Conservation (phyloP, 2,797 vertebrate species). For the Platyrinchus mystaceus region DNA sequence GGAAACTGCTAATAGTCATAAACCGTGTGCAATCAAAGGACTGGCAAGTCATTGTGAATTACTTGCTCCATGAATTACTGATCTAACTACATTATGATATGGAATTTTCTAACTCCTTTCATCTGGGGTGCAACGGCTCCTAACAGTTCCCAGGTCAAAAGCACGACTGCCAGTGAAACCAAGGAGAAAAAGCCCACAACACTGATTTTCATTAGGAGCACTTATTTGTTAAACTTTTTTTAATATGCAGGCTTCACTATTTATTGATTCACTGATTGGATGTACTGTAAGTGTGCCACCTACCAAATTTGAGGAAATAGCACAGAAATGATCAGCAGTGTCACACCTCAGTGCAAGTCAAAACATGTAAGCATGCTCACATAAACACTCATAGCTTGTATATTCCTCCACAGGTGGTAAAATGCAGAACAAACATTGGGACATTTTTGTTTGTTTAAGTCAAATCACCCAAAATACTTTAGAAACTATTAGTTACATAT, state of each 20-base stretch:
- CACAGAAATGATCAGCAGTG: slow-evolving; percentile 25
- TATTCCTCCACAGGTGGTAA: not conserved
- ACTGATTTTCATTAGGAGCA: slow-evolving; percentile 28
- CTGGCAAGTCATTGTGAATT: slow-evolving; percentile 79
- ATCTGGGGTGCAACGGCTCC: slow-evolving; percentile 72
- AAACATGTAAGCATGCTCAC: not conserved
- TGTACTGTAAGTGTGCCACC: slow-evolving; percentile 40
- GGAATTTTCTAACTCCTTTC: slow-evolving; percentile 81
- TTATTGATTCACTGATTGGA: slow-evolving; percentile 35
- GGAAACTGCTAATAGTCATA: slow-evolving; percentile 86
- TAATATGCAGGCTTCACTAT: slow-evolving; percentile 16
- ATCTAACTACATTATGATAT: slow-evolving; percentile 78
- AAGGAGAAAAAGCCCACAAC: not conserved
- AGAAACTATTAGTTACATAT: not conserved
- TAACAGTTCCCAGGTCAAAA: slow-evolving; percentile 79
- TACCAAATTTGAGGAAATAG: slow-evolving; percentile 24
- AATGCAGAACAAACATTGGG: not conserved
- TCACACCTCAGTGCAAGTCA: not conserved
- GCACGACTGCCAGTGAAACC: slow-evolving; percentile 43
- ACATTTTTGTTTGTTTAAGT: not conserved
- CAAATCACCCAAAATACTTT: not conserved
- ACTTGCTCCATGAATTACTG: slow-evolving; percentile 81
- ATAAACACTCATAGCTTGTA: not conserved
- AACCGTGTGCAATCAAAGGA: slow-evolving; percentile 81
- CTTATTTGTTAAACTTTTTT: slow-evolving; percentile 49